phyloP scores from a whole-genome alignment of 2,113 vertebrate species.

The Pluvianellus socialis region DNA sequence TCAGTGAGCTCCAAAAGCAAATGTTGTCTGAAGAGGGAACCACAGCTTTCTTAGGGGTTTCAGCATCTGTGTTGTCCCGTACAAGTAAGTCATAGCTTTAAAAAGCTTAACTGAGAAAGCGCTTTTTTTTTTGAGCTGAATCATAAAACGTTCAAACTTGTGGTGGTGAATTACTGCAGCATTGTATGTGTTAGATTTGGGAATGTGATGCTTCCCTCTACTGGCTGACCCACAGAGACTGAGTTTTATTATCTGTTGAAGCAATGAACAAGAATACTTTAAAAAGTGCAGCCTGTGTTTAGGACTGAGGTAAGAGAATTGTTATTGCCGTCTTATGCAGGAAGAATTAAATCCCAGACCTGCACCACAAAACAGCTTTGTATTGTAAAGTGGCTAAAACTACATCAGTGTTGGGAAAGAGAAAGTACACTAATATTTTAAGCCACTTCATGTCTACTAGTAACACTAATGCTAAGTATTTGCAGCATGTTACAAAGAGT shows the following conservation, averaged over 20 bases:
- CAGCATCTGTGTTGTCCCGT: too few species aligned
- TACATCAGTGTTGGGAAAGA: neutral
- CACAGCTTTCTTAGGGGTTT: neutral
- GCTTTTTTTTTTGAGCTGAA: accelerated
- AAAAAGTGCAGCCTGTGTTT: neutral
- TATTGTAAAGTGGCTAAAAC: neutral
- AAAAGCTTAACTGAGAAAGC: neutral
- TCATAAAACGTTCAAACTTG: accelerated
- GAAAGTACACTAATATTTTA: neutral
- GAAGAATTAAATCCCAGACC: neutral
- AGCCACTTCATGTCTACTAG: neutral
- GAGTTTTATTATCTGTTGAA: neutral
- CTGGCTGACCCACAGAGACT: neutral
- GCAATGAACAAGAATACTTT: neutral
- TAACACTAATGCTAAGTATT: neutral
- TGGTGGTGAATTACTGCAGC: accelerated
- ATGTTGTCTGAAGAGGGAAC: neutral
- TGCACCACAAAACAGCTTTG: neutral
- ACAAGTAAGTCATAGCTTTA: neutral
- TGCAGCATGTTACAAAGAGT: neutral
- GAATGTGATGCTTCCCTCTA: slow-evolving; percentile 45
- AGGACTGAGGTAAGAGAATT: neutral
- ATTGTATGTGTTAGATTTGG: accelerated
- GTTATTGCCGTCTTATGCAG: neutral
- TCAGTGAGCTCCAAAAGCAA: neutral